Evolutionary conservation across 1,140 invertebrate genomes (phyloP).

Genomic region (Drosophila melanica): DNA sequence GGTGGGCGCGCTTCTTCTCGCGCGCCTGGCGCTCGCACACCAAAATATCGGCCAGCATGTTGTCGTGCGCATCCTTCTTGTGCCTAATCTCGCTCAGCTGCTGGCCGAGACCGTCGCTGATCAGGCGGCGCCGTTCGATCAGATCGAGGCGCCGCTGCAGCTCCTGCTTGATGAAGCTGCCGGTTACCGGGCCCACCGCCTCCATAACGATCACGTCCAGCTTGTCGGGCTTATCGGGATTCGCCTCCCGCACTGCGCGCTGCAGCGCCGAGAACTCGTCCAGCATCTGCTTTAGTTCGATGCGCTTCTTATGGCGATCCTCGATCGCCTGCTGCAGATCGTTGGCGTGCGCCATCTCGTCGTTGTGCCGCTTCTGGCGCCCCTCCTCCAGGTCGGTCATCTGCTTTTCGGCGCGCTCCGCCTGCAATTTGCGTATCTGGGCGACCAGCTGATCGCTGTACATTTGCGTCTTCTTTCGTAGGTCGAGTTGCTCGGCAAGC

Average conservation of each 20-base stretch:
- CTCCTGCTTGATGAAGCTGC: background rate
- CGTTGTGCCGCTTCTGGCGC: slow-evolving; percentile 35
- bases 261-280: slow-evolving; percentile 34
- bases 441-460: slow-evolving; percentile 45
- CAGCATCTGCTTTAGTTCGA: slow-evolving; percentile 37
- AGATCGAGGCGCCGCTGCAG: slow-evolving; percentile 7
- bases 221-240: background rate
- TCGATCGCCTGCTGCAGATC: slow-evolving; percentile 16
- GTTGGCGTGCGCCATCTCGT: slow-evolving; percentile 11
- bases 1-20: slow-evolving; percentile 28
- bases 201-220: slow-evolving; percentile 54
- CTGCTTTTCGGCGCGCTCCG: slow-evolving; percentile 6
- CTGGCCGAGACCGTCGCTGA: slow-evolving; percentile 35
- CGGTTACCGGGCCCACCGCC: slow-evolving; percentile 43
- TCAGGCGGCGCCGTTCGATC: slow-evolving; percentile 36
- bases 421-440: slow-evolving; percentile 37
- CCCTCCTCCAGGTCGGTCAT: slow-evolving; percentile 29
- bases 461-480: slow-evolving; percentile 26
- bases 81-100: slow-evolving; percentile 39
- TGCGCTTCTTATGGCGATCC: slow-evolving; percentile 20
- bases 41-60: slow-evolving; percentile 49
- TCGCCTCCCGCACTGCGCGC: slow-evolving; percentile 1
- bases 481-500: slow-evolving; percentile 17
- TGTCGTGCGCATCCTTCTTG: slow-evolving; percentile 49
- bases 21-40: slow-evolving; percentile 47